Evolutionary conservation across 1,140 invertebrate species (phyloP).

Genomic region (Ceratina calcarata): DNA sequence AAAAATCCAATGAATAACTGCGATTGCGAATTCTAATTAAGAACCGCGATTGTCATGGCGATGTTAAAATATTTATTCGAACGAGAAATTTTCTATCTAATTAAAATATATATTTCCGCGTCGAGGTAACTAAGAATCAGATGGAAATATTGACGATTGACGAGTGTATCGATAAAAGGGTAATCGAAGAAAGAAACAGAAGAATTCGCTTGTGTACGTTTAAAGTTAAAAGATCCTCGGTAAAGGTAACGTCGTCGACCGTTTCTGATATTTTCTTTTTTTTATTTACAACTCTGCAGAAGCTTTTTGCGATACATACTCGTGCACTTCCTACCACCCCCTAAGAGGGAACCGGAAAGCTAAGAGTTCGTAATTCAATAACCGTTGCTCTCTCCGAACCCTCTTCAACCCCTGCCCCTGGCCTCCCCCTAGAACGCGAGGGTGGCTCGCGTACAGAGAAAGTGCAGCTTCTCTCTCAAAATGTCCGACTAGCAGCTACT

Average conservation of each 20-base stretch:
- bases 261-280: neutral
- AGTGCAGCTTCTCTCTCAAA: constrained; percentile 59
- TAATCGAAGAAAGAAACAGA: too few species aligned
- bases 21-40: too few species aligned
- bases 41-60: too few species aligned
- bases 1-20: constrained; percentile 47
- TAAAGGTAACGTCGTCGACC: too few species aligned
- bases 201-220: too few species aligned
- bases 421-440: constrained; percentile 59
- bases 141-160: too few species aligned
- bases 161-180: too few species aligned
- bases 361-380: constrained; percentile 80
- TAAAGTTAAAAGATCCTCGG: too few species aligned
- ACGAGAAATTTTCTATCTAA: too few species aligned
- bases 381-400: constrained; percentile 67
- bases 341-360: constrained; percentile 78
- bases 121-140: too few species aligned
- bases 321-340: constrained; percentile 70
- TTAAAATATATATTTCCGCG: too few species aligned
- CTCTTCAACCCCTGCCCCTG: constrained; percentile 14
- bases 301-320: constrained; percentile 76
- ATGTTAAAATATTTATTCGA: too few species aligned
- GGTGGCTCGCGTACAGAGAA: constrained; percentile 60
- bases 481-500: constrained; percentile 66
- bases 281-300: constrained; percentile 63